Evolutionary conservation across 1,140 invertebrate species (phyloP), one percentile per base, ranked within the genome.

Genomic region (Monomorium pharaonis): DNA sequence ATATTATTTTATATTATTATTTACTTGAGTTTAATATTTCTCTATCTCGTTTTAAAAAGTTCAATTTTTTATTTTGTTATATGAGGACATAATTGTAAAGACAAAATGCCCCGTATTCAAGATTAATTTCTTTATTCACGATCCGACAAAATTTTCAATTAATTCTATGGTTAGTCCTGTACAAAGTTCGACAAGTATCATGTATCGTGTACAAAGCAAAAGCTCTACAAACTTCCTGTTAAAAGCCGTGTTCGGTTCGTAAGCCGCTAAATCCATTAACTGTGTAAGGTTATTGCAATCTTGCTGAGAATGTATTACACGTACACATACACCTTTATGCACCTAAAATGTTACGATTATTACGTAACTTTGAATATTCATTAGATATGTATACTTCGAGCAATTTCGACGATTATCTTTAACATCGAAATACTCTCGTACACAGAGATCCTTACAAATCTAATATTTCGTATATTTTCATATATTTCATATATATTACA

Each of bases 291-390:
- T 70, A 14, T 58, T 81, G 30, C 37, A 44, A 70, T 70, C 24
- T 70, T 56, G 44, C 16, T 54, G 10, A 56, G 78, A 56, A 56
- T 81, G 21, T 56, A 21, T 80, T 80, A 67, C 14, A 9, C 30
- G 3, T 42, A 56, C 16, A 54, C 16, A 3, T 51, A 51, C 5
- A 65, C 5, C 18, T 12, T 18, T 7, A 16, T 69, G 21, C 12
- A 33, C 21, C 30, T 67, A 67, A 30, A 60, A 80, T 70, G 67
- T 80, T 56, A 63, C 70, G 24, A 58, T 70, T 56, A 81, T 56
- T 56, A 24, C 18, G 6, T 30, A 49, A 5, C 42, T 62, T 84
- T 75, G 37, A 75, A 84, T 75, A 47, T 75, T 75, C 30, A 84
- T 62, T 42, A 30, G 37, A 37, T 37, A 33, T 12, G 9, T 37